These are phyloP conservation scores for Acrossocheilus fasciatus DNA, from an alignment of 2,797 vertebrate genomes.

Conservation along the genomic window DNA sequence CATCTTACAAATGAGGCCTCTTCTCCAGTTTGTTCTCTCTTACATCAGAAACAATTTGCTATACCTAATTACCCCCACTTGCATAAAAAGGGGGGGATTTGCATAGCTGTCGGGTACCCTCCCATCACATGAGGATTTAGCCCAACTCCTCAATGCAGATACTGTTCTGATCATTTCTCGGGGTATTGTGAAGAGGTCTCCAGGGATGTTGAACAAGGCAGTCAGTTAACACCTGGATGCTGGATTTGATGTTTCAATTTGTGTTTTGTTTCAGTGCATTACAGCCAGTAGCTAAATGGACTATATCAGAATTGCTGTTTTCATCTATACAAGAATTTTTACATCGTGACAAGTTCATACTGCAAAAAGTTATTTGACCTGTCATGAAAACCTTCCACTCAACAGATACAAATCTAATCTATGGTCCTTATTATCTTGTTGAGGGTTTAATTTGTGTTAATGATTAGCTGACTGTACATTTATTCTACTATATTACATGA, in stretches of 20 bases:
- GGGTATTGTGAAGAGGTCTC: slow-evolving; percentile 49
- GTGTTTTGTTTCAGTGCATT: slow-evolving; percentile 38
- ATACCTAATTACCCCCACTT: slow-evolving; percentile 59
- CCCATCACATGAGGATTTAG: slow-evolving; percentile 49
- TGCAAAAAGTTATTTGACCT: background rate
- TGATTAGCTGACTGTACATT: background rate
- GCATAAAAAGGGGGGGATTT: slow-evolving; percentile 60
- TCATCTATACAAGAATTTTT: background rate
- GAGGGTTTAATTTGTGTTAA: background rate
- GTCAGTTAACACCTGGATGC: slow-evolving; percentile 59
- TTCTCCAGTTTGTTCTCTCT: slow-evolving; percentile 51
- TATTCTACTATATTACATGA: background rate
- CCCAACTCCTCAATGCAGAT: slow-evolving; percentile 37
- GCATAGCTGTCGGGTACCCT: slow-evolving; percentile 62
- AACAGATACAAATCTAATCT: background rate
- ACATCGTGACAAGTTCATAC: background rate
- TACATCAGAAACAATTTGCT: slow-evolving; percentile 53
- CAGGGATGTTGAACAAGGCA: slow-evolving; percentile 52
- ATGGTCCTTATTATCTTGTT: background rate
- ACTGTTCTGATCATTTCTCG: slow-evolving; percentile 55
- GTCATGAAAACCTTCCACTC: background rate
- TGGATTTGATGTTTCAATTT: slow-evolving; percentile 56
- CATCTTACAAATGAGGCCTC: slow-evolving; percentile 38
- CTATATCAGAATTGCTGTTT: background rate
- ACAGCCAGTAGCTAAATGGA: slow-evolving; percentile 9